These are phyloP conservation scores for Agapornis roseicollis DNA, from an alignment of 2,113 vertebrate species.

Conservation along the genomic window DNA sequence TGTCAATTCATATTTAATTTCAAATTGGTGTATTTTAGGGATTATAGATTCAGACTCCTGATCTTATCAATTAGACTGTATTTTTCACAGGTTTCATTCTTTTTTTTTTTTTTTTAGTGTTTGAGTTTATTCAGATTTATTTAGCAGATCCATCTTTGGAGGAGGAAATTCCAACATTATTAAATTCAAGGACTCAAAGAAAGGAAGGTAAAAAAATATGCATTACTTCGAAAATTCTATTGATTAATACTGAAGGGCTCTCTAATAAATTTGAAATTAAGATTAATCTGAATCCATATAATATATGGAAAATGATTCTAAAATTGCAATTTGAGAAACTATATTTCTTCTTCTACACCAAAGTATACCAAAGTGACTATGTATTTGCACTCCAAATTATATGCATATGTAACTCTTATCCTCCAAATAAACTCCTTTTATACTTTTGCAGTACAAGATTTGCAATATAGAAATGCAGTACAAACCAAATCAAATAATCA, in stretches of 20 bases:
- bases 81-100: background rate
- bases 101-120: background rate
- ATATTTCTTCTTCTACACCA: background rate
- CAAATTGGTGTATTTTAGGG: background rate
- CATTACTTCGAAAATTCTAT: slow-evolving; percentile 13
- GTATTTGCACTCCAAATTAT: background rate
- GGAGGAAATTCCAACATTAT: slow-evolving; percentile 44
- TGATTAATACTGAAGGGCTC: slow-evolving; percentile 34
- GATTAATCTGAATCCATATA: slow-evolving; percentile 10
- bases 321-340: slow-evolving; percentile 16
- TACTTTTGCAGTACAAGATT: background rate
- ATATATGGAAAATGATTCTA: slow-evolving; percentile 16
- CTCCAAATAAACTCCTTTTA: background rate
- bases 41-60: background rate
- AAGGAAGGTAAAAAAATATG: slow-evolving; percentile 1
- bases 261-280: slow-evolving; percentile 34
- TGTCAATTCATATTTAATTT: background rate
- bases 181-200: slow-evolving; percentile 25
- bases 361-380: background rate
- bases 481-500: background rate
- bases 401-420: background rate
- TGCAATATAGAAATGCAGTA: background rate
- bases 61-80: slow-evolving; percentile 11
- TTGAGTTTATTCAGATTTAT: slow-evolving; percentile 18
- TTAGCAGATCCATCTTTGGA: slow-evolving; percentile 29